These are phyloP conservation scores for Macrotrachela quadricornifera DNA, from an alignment of 1,140 invertebrate species.

Conservation along the genomic window DNA sequence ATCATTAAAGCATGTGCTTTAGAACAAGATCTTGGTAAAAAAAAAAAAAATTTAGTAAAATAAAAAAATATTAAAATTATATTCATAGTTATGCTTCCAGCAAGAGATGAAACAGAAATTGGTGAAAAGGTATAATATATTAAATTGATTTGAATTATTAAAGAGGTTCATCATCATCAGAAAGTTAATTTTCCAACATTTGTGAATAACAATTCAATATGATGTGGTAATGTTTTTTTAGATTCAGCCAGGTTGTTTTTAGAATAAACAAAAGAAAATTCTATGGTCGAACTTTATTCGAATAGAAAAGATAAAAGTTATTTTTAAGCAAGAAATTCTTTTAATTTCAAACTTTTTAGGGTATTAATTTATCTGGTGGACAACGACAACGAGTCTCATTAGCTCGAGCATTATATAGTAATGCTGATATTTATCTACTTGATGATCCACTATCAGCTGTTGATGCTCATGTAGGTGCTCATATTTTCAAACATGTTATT, in stretches of 20 bases:
- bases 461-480: slow-evolving; percentile 30
- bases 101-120: slow-evolving; percentile 10
- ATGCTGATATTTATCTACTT: slow-evolving; percentile 32
- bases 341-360: not conserved
- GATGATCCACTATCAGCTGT: slow-evolving; percentile 36
- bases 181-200: no score
- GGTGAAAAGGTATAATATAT: slow-evolving; percentile 9
- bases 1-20: slow-evolving; percentile 27
- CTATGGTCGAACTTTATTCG: no score
- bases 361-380: slow-evolving; percentile 23
- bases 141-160: no score
- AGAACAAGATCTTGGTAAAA: slow-evolving; percentile 17
- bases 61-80: slow-evolving; percentile 2
- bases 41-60: no score
- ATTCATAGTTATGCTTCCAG: slow-evolving; percentile 12
- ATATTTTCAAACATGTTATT: slow-evolving; percentile 25
- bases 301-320: no score
- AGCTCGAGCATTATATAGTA: slow-evolving; percentile 19
- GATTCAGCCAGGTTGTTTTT: no score
- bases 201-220: no score
- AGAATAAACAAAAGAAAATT: no score
- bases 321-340: no score
- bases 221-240: no score
- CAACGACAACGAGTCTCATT: slow-evolving; percentile 21
- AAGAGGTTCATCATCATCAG: no score